These are phyloP conservation scores for Spodoptera exigua DNA, from an alignment of 2,888 invertebrate genomes.

Conservation along the genomic window DNA sequence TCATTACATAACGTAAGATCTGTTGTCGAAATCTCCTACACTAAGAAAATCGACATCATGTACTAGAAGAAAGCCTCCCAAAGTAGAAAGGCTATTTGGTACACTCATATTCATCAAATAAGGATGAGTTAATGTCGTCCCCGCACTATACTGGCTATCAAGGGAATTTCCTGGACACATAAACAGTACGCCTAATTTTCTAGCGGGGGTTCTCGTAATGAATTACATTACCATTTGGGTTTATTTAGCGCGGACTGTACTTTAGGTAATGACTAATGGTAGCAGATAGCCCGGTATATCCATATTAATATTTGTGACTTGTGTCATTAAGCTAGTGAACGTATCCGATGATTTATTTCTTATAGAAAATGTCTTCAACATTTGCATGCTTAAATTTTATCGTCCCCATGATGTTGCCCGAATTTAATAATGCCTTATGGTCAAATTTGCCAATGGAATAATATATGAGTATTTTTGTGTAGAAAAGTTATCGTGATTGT, in stretches of 20 bases:
- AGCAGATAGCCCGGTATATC: neutral
- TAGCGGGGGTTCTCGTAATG: conserved; percentile 54
- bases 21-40: too few relatives aligned
- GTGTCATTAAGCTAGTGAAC: neutral
- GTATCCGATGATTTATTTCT: neutral
- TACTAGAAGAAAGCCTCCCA: neutral
- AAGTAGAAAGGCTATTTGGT: conserved; percentile 1
- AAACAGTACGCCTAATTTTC: conserved; percentile 54
- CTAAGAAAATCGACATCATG: neutral
- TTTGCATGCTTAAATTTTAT: too few relatives aligned
- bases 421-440: too few relatives aligned
- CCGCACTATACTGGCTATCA: conserved; percentile 24
- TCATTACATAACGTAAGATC: too few relatives aligned
- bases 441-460: too few relatives aligned
- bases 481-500: too few relatives aligned
- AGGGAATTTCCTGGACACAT: conserved; percentile 49
- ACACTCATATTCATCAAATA: conserved; percentile 23
- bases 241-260: conserved; percentile 19
- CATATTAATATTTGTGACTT: neutral
- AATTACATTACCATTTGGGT: conserved; percentile 61
- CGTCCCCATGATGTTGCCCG: too few relatives aligned
- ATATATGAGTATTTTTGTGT: too few relatives aligned
- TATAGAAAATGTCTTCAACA: too few relatives aligned
- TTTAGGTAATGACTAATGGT: conserved; percentile 25
- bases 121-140: conserved; percentile 47